Evolutionary conservation across 1,140 invertebrate genomes (phyloP).

Genomic region (Pseudobourletiella spinata): DNA sequence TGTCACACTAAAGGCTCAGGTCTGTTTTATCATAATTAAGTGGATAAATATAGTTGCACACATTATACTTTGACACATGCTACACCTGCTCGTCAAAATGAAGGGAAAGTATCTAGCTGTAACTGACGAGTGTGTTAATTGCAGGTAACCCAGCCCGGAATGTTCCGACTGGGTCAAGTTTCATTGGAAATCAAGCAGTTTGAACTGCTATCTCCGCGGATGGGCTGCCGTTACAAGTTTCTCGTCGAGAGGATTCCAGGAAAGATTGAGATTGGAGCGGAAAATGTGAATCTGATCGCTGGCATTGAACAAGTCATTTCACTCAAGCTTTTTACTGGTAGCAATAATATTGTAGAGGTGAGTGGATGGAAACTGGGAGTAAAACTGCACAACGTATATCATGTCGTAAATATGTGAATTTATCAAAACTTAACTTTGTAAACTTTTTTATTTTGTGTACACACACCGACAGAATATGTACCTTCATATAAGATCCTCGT

Average conservation of each 20-base stretch:
- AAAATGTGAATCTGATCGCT: constrained; percentile 52
- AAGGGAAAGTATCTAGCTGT: too few species aligned
- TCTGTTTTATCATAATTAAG: constrained; percentile 26
- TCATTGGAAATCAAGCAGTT: constrained; percentile 31
- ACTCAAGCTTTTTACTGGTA: constrained; percentile 45
- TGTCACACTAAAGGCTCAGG: constrained; percentile 52
- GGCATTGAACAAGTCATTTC: constrained; percentile 45
- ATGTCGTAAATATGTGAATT: too few species aligned
- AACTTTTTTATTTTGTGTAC: too few species aligned
- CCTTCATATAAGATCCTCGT: constrained; percentile 45
- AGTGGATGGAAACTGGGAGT: too few species aligned
- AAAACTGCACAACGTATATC: too few species aligned
- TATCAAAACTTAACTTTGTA: too few species aligned
- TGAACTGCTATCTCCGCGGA: constrained; percentile 28
- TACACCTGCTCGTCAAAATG: too few species aligned
- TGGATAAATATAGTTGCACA: neutral
- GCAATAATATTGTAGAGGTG: constrained; percentile 41
- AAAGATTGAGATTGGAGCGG: constrained; percentile 36
- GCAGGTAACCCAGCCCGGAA: constrained; percentile 37
- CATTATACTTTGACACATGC: neutral
- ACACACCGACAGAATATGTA: constrained; percentile 46
- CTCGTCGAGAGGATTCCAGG: constrained; percentile 16
- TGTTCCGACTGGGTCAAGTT: constrained; percentile 42
- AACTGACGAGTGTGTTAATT: too few species aligned
- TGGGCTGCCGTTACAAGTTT: constrained; percentile 32